A percentile compares a stretch with the other conserved stretches of the same genome.
These are phyloP conservation scores for Plectrocnemia conspersa DNA, from an alignment of 1,140 invertebrate species.

Conservation along the genomic window DNA sequence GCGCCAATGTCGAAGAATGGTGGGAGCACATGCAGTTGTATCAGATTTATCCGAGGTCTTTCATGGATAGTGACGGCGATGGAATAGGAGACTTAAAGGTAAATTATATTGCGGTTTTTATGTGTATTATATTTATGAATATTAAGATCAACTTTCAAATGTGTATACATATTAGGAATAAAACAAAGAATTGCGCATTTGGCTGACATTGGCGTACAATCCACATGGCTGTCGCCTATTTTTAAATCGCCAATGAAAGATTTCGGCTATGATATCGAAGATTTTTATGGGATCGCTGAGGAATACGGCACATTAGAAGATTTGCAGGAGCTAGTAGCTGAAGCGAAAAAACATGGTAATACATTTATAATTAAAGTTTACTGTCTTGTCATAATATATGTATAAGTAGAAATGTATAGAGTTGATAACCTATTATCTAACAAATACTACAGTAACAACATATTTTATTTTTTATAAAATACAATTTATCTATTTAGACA, in stretches of 20 bases:
- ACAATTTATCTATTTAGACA: no score
- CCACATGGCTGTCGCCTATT: conserved; percentile 64
- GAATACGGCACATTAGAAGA: conserved; percentile 61
- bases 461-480: no score
- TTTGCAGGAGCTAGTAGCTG: conserved; percentile 52
- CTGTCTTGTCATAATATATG: no score
- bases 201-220: conserved; percentile 54
- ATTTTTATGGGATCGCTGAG: conserved; percentile 58
- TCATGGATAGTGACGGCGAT: conserved; percentile 62
- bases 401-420: no score
- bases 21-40: conserved; percentile 62
- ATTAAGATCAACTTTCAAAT: not conserved
- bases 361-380: not conserved
- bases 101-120: conserved; percentile 11
- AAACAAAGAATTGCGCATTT: conserved; percentile 55
- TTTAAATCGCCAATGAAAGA: conserved; percentile 63
- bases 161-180: conserved; percentile 44
- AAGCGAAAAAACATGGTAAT: conserved; percentile 47
- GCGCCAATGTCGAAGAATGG: conserved; percentile 48
- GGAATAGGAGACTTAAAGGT: conserved; percentile 69
- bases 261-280: conserved; percentile 61
- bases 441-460: no score
- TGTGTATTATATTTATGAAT: not conserved
- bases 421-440: no score
- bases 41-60: conserved; percentile 63